phyloP scores from a whole-genome alignment of 2,113 vertebrate genomes.

The Nesogale talazaci region DNA sequence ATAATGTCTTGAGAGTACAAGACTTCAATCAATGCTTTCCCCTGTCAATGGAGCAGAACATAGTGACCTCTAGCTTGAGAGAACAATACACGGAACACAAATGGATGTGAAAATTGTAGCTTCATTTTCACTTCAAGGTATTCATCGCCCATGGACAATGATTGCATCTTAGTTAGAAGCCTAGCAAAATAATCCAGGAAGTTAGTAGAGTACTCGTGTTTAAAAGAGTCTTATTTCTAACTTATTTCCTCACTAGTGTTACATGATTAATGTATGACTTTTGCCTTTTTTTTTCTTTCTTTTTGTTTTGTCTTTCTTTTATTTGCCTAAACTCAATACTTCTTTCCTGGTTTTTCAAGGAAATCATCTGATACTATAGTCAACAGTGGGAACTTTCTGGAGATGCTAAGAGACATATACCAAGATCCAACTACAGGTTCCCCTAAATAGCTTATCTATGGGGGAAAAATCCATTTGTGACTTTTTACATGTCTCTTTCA shows the following conservation, averaged over 20 bases:
- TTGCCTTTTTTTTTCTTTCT: not conserved
- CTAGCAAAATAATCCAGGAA: not conserved
- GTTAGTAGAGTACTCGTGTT: constrained; percentile 15
- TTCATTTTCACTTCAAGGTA: not conserved
- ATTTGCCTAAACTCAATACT: not conserved
- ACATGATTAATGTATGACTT: not conserved
- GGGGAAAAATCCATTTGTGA: not conserved
- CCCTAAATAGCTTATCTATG: not conserved
- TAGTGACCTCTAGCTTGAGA: not conserved
- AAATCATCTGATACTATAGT: not conserved
- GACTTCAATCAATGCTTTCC: not conserved
- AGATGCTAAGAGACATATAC: not conserved
- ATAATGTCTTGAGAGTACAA: not conserved
- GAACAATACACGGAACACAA: not conserved
- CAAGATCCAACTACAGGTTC: not conserved
- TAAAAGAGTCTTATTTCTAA: not conserved
- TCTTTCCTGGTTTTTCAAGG: not conserved
- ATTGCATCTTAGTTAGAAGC: constrained; percentile 28
- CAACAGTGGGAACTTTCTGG: not conserved
- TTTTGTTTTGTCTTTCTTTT: not conserved
- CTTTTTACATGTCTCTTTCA: not conserved
- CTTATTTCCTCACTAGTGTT: not conserved
- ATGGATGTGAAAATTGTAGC: not conserved
- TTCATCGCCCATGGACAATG: not conserved
- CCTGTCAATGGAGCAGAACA: not conserved